These are phyloP conservation scores for Anodontia alba DNA, from an alignment of 2,888 invertebrate genomes.

Conservation along the genomic window DNA sequence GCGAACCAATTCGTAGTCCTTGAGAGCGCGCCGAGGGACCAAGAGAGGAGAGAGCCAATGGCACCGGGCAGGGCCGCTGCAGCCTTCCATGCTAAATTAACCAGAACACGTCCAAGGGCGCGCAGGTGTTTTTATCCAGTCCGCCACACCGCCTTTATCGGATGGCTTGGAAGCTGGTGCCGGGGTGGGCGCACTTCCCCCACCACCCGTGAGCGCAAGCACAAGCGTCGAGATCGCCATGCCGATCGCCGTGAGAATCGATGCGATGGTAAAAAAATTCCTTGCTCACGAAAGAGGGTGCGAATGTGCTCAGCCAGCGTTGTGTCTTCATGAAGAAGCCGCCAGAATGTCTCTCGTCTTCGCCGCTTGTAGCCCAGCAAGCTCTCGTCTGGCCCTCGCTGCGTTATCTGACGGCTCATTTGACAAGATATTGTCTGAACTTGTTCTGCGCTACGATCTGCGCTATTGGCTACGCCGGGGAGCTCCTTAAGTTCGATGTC, in stretches of 20 bases:
- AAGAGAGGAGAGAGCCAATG: too few species aligned
- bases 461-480: background rate
- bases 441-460: background rate
- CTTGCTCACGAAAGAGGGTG: too few species aligned
- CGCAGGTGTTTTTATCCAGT: conserved; percentile 13
- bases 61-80: too few species aligned
- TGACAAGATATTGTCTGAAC: too few species aligned
- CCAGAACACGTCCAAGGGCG: too few species aligned
- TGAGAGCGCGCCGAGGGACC: too few species aligned
- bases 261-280: too few species aligned
- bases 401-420: background rate
- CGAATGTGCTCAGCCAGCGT: too few species aligned
- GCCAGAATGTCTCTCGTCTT: background rate
- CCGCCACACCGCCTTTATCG: background rate
- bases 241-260: too few species aligned
- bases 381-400: background rate
- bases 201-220: background rate
- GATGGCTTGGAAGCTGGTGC: too few species aligned
- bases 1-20: conserved; percentile 17
- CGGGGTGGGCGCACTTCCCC: background rate
- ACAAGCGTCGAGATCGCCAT: too few species aligned
- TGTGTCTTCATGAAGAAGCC: background rate
- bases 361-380: background rate
- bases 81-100: conserved; percentile 3
- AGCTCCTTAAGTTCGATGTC: background rate